Conservation (phyloP, 2,888 invertebrate genomes). For the Piscicola geometra region DNA sequence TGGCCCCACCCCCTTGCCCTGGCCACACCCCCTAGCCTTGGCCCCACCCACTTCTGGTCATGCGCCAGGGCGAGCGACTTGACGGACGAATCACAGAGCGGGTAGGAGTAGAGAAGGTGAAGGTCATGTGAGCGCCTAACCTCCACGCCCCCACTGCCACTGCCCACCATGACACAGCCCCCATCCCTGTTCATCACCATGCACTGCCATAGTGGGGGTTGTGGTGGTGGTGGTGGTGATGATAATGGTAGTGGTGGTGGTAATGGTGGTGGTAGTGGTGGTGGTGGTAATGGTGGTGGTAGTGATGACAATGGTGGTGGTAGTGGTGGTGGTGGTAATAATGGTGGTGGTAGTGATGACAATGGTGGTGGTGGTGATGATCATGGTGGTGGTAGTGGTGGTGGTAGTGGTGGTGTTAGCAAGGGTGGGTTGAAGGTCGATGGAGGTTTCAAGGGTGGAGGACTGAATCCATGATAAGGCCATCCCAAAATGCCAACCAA, state of each 20-base stretch:
- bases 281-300: too few relatives aligned
- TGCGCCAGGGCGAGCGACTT: conserved; percentile 89
- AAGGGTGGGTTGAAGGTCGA: too few relatives aligned
- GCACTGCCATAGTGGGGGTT: too few relatives aligned
- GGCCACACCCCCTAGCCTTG: not conserved
- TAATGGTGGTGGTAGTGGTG: not conserved
- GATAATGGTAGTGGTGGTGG: not conserved
- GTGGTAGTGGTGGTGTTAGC: too few relatives aligned
- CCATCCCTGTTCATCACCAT: conserved; percentile 86
- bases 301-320: too few relatives aligned
- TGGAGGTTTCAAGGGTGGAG: too few relatives aligned
- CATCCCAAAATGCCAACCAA: too few relatives aligned
- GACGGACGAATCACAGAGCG: conserved; percentile 88
- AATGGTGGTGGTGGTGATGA: too few relatives aligned
- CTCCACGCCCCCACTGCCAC: conserved; percentile 92
- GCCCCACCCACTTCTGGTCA: conserved; percentile 95
- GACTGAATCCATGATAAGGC: too few relatives aligned
- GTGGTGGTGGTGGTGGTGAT: not conserved
- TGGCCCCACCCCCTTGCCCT: not conserved
- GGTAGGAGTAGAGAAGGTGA: conserved; percentile 93
- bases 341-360: too few relatives aligned
- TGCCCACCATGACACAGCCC: conserved; percentile 95
- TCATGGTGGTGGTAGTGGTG: too few relatives aligned
- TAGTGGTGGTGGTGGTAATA: too few relatives aligned
- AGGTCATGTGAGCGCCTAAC: conserved; percentile 97